Base-by-base conservation (phyloP, 1,140 invertebrate species). In the Bombus superbus region DNA sequence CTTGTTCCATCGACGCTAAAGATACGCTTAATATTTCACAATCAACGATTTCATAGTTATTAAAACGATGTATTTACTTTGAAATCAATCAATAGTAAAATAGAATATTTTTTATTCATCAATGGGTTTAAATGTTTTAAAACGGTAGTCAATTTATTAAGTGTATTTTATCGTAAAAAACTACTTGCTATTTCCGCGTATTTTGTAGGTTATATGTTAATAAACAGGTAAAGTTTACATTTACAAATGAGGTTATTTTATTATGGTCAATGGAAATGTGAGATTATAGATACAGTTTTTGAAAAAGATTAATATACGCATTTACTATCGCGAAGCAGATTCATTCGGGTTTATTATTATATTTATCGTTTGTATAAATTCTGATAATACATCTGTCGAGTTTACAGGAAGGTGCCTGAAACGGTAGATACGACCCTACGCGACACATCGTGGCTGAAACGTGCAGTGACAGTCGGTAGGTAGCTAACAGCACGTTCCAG, bases 381-480 rank as follows among this genome's bases (percentile, higher is more conserved):
- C 11, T 25, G 6, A 44, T n/a, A 9, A 35, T 38, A 53, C 3
- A 11, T 3, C 5, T 11, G 1, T 72, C 28, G 22, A 53, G 25
- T 38, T 53, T 35, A 35, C 13, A 35, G 22, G 22, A 35, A 44
- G 80, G 59, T 28, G 11, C 38, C 0, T 22, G 18, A 22, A 1
- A 69, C 4, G 2, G 1, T 59, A 38, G 80, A 11, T 71, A 86
- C 85, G 85, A 25, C n/a, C 72, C 85, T 86, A 42, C 0, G 10
- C 35, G 40, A 76, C 72, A 57, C 47, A 71, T 62, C 76, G 62
- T 68, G 72, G 40, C 64, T 71, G n/a, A 35, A 81, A 71, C 35
- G 53, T 83, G 64, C 38, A 83, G 80, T 82, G 85, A 83, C 80
- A 86, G 80, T 86, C 40, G 64, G 44, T 76, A 42, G 64, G 44